phyloP scores from a whole-genome alignment of 1,140 invertebrate genomes.

The Penaeus japonicus region DNA sequence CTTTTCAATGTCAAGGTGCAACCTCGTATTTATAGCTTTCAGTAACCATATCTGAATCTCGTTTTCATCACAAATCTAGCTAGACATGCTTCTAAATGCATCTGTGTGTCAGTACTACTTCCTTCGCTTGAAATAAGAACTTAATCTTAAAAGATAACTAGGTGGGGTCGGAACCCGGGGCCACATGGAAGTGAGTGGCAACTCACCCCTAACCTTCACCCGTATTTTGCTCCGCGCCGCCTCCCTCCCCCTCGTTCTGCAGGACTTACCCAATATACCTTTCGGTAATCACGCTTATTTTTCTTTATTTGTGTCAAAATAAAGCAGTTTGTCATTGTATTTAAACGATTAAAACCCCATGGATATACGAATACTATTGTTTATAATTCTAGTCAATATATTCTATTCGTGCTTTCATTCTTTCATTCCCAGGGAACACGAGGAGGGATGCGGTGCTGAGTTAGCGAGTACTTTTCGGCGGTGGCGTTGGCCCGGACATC shows the following conservation, averaged over 20 bases:
- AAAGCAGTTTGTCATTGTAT: too few relatives aligned
- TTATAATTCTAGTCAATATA: not conserved
- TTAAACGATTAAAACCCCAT: too few relatives aligned
- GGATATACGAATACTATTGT: not conserved
- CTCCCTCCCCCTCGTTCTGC: not conserved
- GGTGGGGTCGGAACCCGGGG: not conserved
- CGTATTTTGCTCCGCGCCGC: not conserved
- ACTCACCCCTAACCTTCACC: not conserved
- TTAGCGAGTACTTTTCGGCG: not conserved
- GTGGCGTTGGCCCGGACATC: not conserved
- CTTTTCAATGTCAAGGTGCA: not conserved
- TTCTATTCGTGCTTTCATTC: not conserved
- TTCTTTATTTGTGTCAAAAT: too few relatives aligned
- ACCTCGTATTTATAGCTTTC: too few relatives aligned
- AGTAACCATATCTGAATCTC: too few relatives aligned
- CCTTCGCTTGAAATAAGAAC: too few relatives aligned
- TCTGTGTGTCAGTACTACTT: too few relatives aligned
- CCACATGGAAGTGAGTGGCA: not conserved
- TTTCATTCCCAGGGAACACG: not conserved
- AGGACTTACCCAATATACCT: too few relatives aligned
- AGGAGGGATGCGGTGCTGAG: not conserved
- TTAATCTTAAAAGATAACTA: too few relatives aligned
- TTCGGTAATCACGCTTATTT: too few relatives aligned
- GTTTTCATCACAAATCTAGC: too few relatives aligned
- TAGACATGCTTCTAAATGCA: too few relatives aligned